Base-by-base conservation (phyloP, 2,888 invertebrate genomes). In the Volucella inflata region DNA sequence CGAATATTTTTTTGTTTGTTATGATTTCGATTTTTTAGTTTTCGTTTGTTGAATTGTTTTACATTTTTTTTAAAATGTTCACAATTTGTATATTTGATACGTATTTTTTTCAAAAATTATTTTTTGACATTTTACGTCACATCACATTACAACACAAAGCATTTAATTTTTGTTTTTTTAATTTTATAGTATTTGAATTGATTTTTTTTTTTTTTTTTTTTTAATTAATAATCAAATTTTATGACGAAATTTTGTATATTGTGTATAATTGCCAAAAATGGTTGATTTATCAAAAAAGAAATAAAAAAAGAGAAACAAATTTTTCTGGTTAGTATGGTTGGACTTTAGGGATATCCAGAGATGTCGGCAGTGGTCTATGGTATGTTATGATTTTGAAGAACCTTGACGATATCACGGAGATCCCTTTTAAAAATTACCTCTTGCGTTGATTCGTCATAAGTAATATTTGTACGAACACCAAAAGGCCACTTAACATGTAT, bases 401-500 rank as follows among this genome's bases (percentile, higher is more conserved):
- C 17, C 21, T 70, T 72, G 72, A 44, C 68, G 82, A 77, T 74
- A 85, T 88, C 87, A 79, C 62, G 68, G 89, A 89, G 88, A 89
- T 89, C 89, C 89, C 89, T 87, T 87, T 74, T 75, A 83, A 87
- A 88, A 90, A 94, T 96, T 96, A 98, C 97, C 96, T 97, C 97
- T 95, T 97, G 96, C 87, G 96, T 95, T 91, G 94, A 95, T 93
- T 97, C 96, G 93, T 97, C 96, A 93, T 96, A 97, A 88, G 97
- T 97, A 90, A 98, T 96, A 94, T 98, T 98, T 92, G 96, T 97
- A 94, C 96, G 97, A 91, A 97, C 96, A 93, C 97, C 98, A 91
- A 97, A 95, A 72, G 98, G 98, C 98, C 98, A 98, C 93, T 98
- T 97, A 92, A 98, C 94, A 93, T 98, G 98, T 90, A 99, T 94